These are phyloP conservation scores for Epirrhoe tristata DNA, from an alignment of 2,888 invertebrate genomes.

Conservation along the genomic window DNA sequence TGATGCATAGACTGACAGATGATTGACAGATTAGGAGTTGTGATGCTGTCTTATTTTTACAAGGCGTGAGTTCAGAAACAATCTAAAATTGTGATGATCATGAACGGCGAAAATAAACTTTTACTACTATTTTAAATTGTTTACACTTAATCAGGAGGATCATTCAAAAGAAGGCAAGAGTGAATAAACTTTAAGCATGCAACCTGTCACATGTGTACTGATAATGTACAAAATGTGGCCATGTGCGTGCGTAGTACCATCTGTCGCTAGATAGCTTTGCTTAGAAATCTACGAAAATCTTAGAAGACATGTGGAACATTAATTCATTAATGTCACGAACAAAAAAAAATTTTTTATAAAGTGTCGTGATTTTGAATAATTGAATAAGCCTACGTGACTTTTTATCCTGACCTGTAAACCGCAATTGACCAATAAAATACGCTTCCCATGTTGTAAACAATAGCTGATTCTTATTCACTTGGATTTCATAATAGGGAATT, in stretches of 20 bases:
- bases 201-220: too few relatives aligned
- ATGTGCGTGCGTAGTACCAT: neutral
- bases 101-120: too few relatives aligned
- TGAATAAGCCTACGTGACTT: neutral
- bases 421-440: neutral
- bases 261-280: neutral
- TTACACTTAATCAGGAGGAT: too few relatives aligned
- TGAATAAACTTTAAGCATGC: too few relatives aligned
- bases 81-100: too few relatives aligned
- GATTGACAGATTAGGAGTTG: neutral
- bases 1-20: neutral
- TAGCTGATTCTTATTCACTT: conserved; percentile 12
- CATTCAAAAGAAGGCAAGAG: too few relatives aligned
- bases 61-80: too few relatives aligned
- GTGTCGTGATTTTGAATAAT: too few relatives aligned
- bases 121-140: too few relatives aligned
- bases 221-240: too few relatives aligned
- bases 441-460: neutral
- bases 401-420: neutral
- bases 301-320: neutral
- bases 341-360: neutral
- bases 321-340: neutral
- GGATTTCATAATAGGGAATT: conserved; percentile 22
- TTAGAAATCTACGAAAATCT: neutral
- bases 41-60: neutral